Evolutionary conservation across 30 jellyfish, hydroid and myxozoan species (phyloP).

Genomic region (Hydractinia symbiolongicarpus): DNA sequence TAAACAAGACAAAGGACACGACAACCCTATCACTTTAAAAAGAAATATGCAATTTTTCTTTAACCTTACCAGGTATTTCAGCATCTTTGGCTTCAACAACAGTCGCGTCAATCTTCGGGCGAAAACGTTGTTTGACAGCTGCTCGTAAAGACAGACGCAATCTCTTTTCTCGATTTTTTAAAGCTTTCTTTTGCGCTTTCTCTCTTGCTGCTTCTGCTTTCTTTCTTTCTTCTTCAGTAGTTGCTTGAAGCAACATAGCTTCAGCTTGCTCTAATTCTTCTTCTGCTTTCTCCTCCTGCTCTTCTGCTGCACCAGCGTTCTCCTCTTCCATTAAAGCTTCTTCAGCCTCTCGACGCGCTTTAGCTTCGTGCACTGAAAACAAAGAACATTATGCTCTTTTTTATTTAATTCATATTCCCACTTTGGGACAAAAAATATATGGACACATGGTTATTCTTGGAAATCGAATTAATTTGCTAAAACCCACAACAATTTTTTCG

Average conservation of each 20-base stretch:
- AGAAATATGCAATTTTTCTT: no score
- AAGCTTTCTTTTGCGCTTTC: conserved; percentile 67
- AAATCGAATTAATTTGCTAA: no score
- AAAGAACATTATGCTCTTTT: neutral
- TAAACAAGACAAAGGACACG: no score
- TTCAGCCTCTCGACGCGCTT: conserved; percentile 28
- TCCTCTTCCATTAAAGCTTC: conserved; percentile 33
- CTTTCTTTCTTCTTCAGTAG: conserved; percentile 40
- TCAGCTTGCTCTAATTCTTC: conserved; percentile 65
- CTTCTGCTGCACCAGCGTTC: conserved; percentile 54
- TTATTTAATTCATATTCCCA: no score
- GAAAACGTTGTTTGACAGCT: conserved; percentile 52
- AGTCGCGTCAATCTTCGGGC: conserved; percentile 44
- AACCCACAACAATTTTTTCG: no score
- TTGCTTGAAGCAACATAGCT: conserved; percentile 40
- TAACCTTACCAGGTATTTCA: conserved; percentile 52
- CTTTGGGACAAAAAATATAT: no score
- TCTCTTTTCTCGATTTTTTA: conserved; percentile 61
- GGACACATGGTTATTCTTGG: no score
- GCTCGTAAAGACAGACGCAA: conserved; percentile 55
- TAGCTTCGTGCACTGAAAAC: conserved; percentile 18
- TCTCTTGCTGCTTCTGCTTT: conserved; percentile 46
- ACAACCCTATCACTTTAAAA: no score
- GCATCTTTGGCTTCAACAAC: conserved; percentile 76
- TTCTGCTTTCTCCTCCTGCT: conserved; percentile 66